Evolutionary conservation across 2,888 invertebrate genomes (phyloP).

Genomic region (Eledone cirrhosa): DNA sequence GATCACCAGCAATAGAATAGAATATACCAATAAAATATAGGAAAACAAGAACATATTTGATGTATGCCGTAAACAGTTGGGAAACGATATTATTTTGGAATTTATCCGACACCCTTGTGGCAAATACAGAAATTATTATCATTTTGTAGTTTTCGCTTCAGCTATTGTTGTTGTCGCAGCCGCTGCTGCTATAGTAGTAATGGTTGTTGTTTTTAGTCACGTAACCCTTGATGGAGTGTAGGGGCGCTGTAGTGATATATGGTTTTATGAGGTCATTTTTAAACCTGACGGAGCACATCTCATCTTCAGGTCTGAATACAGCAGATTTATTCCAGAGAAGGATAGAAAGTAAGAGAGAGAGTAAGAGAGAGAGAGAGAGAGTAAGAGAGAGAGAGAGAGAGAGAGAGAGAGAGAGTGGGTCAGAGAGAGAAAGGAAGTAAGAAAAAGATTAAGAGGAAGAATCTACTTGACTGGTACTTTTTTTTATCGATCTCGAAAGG

Average conservation of each 20-base stretch:
- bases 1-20: not conserved
- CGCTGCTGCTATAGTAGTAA: too few relatives aligned
- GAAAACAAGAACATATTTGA: not conserved
- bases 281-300: not conserved
- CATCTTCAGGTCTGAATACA: not conserved
- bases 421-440: not conserved
- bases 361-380: not conserved
- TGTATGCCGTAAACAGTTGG: too few relatives aligned
- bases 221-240: too few relatives aligned
- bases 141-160: too few relatives aligned
- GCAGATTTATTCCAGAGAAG: not conserved
- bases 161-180: too few relatives aligned
- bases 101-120: too few relatives aligned
- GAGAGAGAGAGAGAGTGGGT: slow-evolving; percentile 6
- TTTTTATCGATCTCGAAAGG: too few relatives aligned
- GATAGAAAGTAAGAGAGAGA: not conserved
- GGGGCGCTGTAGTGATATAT: not conserved
- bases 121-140: too few relatives aligned
- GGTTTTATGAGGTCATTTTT: not conserved
- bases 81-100: too few relatives aligned
- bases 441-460: too few relatives aligned
- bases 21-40: not conserved
- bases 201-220: too few relatives aligned
- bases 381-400: not conserved
- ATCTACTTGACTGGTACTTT: too few relatives aligned